These are phyloP conservation scores for Pachypanchax playfairii DNA, from an alignment of 2,113 vertebrate species.

Conservation along the genomic window DNA sequence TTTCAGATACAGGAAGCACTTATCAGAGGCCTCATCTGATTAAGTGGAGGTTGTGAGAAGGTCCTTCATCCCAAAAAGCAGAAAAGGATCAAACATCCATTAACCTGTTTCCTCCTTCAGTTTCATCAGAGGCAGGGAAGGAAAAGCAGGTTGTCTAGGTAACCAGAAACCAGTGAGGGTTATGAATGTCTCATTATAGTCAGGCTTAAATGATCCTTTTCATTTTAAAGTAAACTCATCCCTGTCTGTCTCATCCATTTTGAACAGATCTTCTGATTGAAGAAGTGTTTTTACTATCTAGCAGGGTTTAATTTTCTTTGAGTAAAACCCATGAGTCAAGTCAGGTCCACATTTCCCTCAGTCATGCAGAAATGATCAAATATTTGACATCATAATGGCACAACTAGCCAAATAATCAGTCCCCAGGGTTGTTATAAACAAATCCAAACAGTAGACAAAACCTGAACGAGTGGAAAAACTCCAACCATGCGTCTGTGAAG, in stretches of 20 bases:
- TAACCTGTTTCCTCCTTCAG: no score
- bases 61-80: no score
- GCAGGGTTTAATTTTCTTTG: conserved; percentile 7
- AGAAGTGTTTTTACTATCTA: conserved; percentile 7
- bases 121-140: conserved; percentile 19
- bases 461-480: conserved; percentile 2
- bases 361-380: conserved; percentile 46
- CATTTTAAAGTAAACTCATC: no score
- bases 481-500: conserved; percentile 14
- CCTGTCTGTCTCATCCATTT: no score
- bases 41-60: no score
- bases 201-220: conserved; percentile 32
- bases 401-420: conserved; percentile 35
- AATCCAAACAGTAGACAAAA: conserved; percentile 29
- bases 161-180: conserved; percentile 66
- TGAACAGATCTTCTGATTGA: no score
- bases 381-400: conserved; percentile 44
- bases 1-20: no score
- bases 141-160: conserved; percentile 67
- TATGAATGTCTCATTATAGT: conserved; percentile 69
- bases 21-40: no score
- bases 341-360: conserved; percentile 38
- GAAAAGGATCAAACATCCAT: no score
- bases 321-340: conserved; percentile 9
- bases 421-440: conserved; percentile 27